Evolutionary conservation across 1,140 invertebrate genomes (phyloP).

Genomic region (Dreissena polymorpha): DNA sequence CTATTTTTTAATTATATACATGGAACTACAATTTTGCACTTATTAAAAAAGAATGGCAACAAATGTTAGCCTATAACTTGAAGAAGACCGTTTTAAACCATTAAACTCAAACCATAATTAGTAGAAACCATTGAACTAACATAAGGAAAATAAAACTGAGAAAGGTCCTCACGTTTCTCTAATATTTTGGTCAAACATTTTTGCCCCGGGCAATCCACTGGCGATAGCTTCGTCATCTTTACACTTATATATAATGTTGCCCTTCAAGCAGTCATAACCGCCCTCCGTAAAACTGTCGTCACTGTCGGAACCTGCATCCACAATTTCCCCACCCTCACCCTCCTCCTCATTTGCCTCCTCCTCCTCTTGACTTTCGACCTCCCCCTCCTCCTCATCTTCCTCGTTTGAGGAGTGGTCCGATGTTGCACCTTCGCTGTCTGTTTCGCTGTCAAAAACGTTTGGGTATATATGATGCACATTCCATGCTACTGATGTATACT

Average conservation of each 20-base stretch:
- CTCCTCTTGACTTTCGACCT: slow-evolving; percentile 45
- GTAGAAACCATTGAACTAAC: too few relatives aligned
- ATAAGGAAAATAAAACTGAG: too few relatives aligned
- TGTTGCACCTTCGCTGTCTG: slow-evolving; percentile 43
- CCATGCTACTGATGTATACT: neutral
- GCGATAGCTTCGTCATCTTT: slow-evolving; percentile 78
- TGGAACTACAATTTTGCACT: too few relatives aligned
- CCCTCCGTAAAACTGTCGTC: slow-evolving; percentile 79
- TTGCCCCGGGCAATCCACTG: slow-evolving; percentile 76
- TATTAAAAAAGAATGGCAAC: too few relatives aligned
- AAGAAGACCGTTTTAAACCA: too few relatives aligned
- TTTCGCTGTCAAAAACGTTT: slow-evolving; percentile 45
- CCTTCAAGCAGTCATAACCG: slow-evolving; percentile 78
- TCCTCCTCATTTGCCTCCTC: slow-evolving; percentile 54
- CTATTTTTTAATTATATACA: too few relatives aligned
- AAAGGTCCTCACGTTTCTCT: slow-evolving; percentile 72
- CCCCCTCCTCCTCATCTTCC: slow-evolving; percentile 46
- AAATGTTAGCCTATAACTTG: too few relatives aligned
- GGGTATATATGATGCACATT: neutral
- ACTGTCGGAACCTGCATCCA: slow-evolving; percentile 56
- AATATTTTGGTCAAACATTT: slow-evolving; percentile 81
- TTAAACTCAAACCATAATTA: too few relatives aligned
- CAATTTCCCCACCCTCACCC: slow-evolving; percentile 34
- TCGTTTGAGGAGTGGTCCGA: slow-evolving; percentile 18
- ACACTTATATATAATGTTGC: slow-evolving; percentile 78